Conservation (phyloP, 2,113 vertebrate genomes). For the Oryzias celebensis region DNA sequence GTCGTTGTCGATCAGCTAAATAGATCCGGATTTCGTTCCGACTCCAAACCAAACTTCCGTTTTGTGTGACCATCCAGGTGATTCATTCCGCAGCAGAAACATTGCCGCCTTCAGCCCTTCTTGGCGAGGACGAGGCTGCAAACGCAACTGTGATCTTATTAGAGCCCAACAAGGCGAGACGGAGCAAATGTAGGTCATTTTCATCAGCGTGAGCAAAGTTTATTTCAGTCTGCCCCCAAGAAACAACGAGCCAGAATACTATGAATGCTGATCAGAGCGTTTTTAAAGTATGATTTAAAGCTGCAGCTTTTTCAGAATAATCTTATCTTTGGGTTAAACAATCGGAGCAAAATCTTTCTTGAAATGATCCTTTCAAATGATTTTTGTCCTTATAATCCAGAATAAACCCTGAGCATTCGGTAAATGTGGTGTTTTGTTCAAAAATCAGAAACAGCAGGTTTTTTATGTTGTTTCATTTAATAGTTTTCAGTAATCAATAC, state of each 20-base stretch:
- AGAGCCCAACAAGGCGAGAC: conserved; percentile 1
- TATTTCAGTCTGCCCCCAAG: conserved; percentile 4
- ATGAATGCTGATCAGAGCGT: neutral
- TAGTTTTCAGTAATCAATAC: too few species aligned
- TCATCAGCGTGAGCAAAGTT: conserved; percentile 16
- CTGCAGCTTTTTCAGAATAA: too few species aligned
- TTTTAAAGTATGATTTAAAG: neutral
- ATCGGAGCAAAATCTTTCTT: too few species aligned
- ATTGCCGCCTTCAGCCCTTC: neutral
- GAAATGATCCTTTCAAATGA: too few species aligned
- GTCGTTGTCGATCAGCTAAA: conserved; percentile 50
- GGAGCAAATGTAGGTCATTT: conserved; percentile 9
- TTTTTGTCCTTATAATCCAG: too few species aligned
- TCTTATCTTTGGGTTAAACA: too few species aligned
- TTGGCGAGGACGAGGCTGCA: neutral
- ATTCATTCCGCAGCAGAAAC: conserved; percentile 18
- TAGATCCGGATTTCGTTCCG: conserved; percentile 28
- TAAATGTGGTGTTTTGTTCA: too few species aligned
- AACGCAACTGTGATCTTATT: neutral
- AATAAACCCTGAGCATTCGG: too few species aligned
- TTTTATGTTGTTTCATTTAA: too few species aligned
- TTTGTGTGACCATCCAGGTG: conserved; percentile 18
- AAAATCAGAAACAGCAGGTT: too few species aligned
- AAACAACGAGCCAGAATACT: neutral
- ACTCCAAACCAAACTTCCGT: conserved; percentile 18